Conservation (phyloP, 2,888 invertebrate genomes). For the Perithous albicinctus region DNA sequence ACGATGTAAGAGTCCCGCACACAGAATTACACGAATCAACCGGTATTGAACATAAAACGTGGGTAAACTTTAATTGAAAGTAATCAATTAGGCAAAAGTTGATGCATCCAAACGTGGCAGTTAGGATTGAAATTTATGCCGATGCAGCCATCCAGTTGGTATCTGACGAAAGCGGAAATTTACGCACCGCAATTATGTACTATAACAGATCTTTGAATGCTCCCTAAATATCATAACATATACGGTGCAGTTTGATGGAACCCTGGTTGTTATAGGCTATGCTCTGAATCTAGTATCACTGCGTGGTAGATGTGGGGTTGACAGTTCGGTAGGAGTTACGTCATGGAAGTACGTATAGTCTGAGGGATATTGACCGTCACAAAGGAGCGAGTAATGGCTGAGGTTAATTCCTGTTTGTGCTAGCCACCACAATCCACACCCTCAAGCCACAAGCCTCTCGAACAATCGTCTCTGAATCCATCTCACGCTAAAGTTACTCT, state of each 20-base stretch:
- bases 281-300: neutral
- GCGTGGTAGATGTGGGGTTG: neutral
- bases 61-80: neutral
- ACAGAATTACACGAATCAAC: too few species aligned
- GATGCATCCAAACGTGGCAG: slow-evolving; percentile 12
- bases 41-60: neutral
- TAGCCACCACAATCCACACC: slow-evolving; percentile 69
- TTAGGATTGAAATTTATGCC: slow-evolving; percentile 15
- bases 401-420: slow-evolving; percentile 76
- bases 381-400: slow-evolving; percentile 77
- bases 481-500: slow-evolving; percentile 20
- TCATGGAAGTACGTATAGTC: slow-evolving; percentile 62
- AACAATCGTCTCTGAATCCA: slow-evolving; percentile 56
- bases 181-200: slow-evolving; percentile 1
- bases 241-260: slow-evolving; percentile 6
- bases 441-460: slow-evolving; percentile 66
- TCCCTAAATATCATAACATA: slow-evolving; percentile 23
- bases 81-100: neutral
- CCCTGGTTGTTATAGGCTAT: neutral
- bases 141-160: neutral
- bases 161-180: neutral
- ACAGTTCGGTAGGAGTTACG: slow-evolving; percentile 32
- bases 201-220: slow-evolving; percentile 19
- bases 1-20: too few species aligned
- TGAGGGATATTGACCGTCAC: slow-evolving; percentile 74